phyloP scores from a whole-genome alignment of 2,888 invertebrate genomes.

The Scrobipalpa atriplicella region DNA sequence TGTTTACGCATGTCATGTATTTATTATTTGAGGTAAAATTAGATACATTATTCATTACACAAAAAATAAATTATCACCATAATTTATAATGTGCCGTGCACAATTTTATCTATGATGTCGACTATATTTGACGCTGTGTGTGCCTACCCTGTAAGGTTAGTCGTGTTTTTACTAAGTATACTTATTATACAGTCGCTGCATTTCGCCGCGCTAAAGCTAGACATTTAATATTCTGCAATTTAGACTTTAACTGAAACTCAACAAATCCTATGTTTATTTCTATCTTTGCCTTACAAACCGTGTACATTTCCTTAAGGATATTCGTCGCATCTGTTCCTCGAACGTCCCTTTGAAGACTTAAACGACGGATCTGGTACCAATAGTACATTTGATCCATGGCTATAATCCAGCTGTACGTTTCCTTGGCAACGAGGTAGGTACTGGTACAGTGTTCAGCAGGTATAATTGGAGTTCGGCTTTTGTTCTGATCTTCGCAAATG shows the following conservation, averaged over 20 bases:
- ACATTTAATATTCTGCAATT: no score
- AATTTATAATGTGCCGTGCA: no score
- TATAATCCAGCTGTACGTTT: background rate
- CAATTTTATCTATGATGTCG: no score
- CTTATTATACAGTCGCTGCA: no score
- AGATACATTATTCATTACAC: no score
- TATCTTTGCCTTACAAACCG: constrained; percentile 35
- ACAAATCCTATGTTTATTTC: background rate
- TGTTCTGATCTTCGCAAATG: constrained; percentile 1
- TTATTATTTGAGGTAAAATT: background rate
- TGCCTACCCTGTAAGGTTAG: no score
- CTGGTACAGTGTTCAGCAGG: background rate
- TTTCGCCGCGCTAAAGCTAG: no score
- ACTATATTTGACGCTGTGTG: no score
- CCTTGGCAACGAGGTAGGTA: constrained; percentile 6
- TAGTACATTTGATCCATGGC: no score
- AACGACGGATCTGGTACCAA: constrained; percentile 26
- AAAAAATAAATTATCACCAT: no score
- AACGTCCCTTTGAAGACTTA: constrained; percentile 36
- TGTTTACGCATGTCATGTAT: background rate
- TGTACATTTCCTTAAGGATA: constrained; percentile 30
- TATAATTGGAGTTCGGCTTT: background rate
- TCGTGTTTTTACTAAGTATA: no score
- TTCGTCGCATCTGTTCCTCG: constrained; percentile 31
- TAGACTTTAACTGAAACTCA: background rate